phyloP scores from a whole-genome alignment of 1,140 invertebrate species.

The Drosophila repletoides region DNA sequence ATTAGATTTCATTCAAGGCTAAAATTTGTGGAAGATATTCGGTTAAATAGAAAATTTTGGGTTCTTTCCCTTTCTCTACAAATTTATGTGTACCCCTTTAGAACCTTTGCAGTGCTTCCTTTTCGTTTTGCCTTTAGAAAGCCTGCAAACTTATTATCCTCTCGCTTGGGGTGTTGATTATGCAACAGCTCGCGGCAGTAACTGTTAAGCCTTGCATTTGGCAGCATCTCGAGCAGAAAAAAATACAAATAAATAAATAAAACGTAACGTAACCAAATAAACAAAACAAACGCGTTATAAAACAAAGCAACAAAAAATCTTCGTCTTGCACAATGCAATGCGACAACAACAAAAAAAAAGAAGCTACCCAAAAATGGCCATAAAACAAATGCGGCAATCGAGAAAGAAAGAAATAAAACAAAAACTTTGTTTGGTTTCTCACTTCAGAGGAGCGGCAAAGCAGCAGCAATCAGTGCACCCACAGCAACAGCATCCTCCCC shows the following conservation, averaged over 20 bases:
- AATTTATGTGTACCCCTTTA: too few species aligned
- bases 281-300: constrained; percentile 29
- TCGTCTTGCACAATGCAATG: constrained; percentile 59
- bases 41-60: too few species aligned
- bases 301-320: constrained; percentile 39
- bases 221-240: not conserved
- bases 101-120: too few species aligned
- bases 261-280: constrained; percentile 14
- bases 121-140: too few species aligned
- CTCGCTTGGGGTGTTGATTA: too few species aligned
- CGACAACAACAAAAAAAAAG: constrained; percentile 54
- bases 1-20: too few species aligned
- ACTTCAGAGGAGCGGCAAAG: constrained; percentile 66
- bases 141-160: too few species aligned
- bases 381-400: constrained; percentile 45
- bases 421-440: constrained; percentile 51
- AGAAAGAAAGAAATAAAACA: constrained; percentile 16
- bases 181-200: constrained; percentile 20
- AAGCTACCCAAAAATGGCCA: constrained; percentile 75
- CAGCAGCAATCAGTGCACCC: constrained; percentile 41
- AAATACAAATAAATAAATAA: too few species aligned
- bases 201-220: not conserved
- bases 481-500: not conserved
- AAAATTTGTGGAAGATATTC: too few species aligned
- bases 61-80: too few species aligned